Evolutionary conservation across 2,797 vertebrate species (phyloP), one percentile per base, ranked within the genome.

Genomic region (Coccyzus lansbergi): DNA sequence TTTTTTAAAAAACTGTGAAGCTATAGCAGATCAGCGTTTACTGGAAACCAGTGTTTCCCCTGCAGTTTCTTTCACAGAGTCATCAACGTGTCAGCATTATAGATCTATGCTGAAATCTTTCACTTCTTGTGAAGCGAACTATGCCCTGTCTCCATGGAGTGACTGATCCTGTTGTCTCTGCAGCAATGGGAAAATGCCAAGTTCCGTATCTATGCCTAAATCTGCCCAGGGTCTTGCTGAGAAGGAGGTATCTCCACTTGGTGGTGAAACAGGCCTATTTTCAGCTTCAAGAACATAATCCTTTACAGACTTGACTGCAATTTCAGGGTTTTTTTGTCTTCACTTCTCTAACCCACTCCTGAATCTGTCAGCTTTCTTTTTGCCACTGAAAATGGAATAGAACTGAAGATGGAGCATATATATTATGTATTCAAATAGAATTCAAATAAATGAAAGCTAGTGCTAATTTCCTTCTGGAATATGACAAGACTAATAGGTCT

Each of bases 181-280:
- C 91, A 94, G 94, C 80, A 67, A 46, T 84, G 89, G 91, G 91
- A 7, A 21, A 69, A 40, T 82, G 87, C 91, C 92, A 95, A 42
- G 22, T 80, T 79, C 63, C 42, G 0, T 74, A 95, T 95, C 91
- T 84, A 14, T 82, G 67, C 56, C 90, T 84, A 90, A 60, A 95
- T 95, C 91, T 94, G 49, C 52, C 68, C 75, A 42, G 40, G 31
- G 31, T 46, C 81, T 92, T 82, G 63, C 87, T 91, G 80, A 84
- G 87, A 90, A 88, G 68, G 69, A 92, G 42, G n/a, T 76, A 93
- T 49, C 81, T 93, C 62, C 69, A 68, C 72, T 93, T 77, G 6
- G 48, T 89, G 31, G 69, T 86, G 68, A 96, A 94, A 94, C 52
- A 38, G 75, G 92, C 91, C 67, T 91, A 91, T 78, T 95, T 92